A percentile compares a stretch with the other conserved stretches of the same genome.
phyloP scores from a whole-genome alignment of 2,113 vertebrate species.

The Mus pahari region DNA sequence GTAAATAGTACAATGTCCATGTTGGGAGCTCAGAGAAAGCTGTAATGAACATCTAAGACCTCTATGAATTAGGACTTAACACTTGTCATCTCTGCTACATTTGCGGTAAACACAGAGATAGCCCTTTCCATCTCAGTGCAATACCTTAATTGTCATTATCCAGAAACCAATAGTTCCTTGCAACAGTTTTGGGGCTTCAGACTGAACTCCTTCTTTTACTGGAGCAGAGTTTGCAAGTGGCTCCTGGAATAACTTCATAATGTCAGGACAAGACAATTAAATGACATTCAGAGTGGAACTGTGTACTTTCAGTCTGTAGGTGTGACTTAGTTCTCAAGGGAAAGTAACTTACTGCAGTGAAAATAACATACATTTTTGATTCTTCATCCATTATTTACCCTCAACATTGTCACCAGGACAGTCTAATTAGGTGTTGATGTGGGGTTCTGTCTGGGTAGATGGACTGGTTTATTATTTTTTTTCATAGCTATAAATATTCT shows the following conservation, averaged over 20 bases:
- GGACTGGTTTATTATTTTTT: slow-evolving; percentile 51
- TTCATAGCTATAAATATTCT: slow-evolving; percentile 28
- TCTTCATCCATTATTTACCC: slow-evolving; percentile 20
- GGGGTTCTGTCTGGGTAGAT: slow-evolving; percentile 18
- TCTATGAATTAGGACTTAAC: background rate
- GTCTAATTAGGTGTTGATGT: slow-evolving; percentile 58
- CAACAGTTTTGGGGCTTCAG: background rate
- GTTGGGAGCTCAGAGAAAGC: background rate
- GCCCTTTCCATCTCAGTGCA: background rate
- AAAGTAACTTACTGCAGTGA: slow-evolving; percentile 39
- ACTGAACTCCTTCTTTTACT: background rate
- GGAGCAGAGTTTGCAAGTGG: background rate
- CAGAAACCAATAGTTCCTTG: background rate
- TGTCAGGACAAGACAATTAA: background rate
- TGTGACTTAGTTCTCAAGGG: slow-evolving; percentile 48
- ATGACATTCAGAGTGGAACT: slow-evolving; percentile 39
- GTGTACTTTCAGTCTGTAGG: background rate
- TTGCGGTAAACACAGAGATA: background rate
- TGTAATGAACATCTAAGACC: background rate
- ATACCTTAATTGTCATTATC: background rate
- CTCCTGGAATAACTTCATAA: background rate
- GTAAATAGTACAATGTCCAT: background rate
- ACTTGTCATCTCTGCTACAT: background rate
- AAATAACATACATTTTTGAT: background rate
- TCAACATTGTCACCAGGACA: background rate